A percentile compares a stretch with the other conserved stretches of the same genome.
Evolutionary conservation across 2,888 invertebrate genomes (phyloP).

Genomic region (Acronicta alni): DNA sequence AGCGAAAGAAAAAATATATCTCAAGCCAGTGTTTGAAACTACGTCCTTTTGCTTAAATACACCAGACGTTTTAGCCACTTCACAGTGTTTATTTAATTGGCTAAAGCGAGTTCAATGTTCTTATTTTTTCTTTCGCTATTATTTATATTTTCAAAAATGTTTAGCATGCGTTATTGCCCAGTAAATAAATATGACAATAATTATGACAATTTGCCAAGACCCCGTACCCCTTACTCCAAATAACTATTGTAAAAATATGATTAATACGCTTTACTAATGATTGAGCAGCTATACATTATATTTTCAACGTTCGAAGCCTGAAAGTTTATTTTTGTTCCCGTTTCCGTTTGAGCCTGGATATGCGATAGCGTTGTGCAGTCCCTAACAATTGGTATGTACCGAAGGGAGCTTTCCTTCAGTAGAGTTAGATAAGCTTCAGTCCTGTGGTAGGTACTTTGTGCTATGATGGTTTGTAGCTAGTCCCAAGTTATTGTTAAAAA

Average conservation of each 20-base stretch:
- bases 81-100: too few species aligned
- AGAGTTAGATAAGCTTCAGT: slow-evolving; percentile 42
- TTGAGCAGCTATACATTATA: slow-evolving; percentile 41
- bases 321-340: slow-evolving; percentile 61
- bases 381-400: slow-evolving; percentile 74
- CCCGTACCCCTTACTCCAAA: slow-evolving; percentile 2
- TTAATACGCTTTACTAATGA: slow-evolving; percentile 38
- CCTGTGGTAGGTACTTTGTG: slow-evolving; percentile 41
- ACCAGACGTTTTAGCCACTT: too few species aligned
- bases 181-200: too few species aligned
- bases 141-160: too few species aligned
- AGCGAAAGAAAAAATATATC: too few species aligned
- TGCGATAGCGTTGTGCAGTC: slow-evolving; percentile 70
- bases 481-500: slow-evolving; percentile 6
- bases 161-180: too few species aligned
- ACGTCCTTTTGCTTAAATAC: too few species aligned
- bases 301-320: slow-evolving; percentile 54
- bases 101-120: too few species aligned
- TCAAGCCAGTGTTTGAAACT: too few species aligned
- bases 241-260: slow-evolving; percentile 30
- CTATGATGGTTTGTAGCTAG: slow-evolving; percentile 41
- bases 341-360: slow-evolving; percentile 79
- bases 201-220: neutral
- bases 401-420: slow-evolving; percentile 45
- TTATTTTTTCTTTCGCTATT: too few species aligned